Percentiles rank a stretch among this genome's conserved stretches.
Conservation (phyloP, 2,797 vertebrate species). For the Tarsius wallacei region DNA sequence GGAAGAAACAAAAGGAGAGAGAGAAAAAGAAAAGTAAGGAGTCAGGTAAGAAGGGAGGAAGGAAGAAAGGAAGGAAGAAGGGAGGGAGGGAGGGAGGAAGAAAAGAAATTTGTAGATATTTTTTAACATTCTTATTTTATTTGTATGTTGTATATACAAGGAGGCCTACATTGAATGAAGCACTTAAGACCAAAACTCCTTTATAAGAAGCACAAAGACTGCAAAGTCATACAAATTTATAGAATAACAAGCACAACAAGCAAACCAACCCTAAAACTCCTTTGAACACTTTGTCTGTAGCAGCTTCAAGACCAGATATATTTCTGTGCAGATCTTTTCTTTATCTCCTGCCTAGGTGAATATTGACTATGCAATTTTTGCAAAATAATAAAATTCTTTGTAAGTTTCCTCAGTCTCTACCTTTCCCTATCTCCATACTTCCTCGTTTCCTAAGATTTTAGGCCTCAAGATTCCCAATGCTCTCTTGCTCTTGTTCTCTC, state of each 20-base stretch:
- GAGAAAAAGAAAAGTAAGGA: no score
- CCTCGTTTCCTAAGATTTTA: neutral
- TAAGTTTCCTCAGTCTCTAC: neutral
- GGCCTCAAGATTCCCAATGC: no score
- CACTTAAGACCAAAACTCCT: neutral
- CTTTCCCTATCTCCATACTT: neutral
- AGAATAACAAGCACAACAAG: neutral
- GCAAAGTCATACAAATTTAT: neutral
- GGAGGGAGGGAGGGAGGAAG: neutral
- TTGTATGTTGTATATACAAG: neutral
- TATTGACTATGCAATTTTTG: neutral
- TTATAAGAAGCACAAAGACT: neutral
- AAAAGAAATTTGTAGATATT: neutral
- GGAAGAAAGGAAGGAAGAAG: fast-evolving
- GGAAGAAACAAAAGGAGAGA: neutral
- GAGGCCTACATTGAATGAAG: neutral
- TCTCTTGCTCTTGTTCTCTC: neutral
- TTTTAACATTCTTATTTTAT: neutral
- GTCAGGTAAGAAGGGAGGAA: no score
- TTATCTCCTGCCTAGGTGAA: neutral
- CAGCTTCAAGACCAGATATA: neutral
- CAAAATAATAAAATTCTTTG: neutral
- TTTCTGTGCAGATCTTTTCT: neutral
- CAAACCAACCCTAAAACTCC: neutral
- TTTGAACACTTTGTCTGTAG: neutral